Evolutionary conservation across 1,140 invertebrate species (phyloP), one percentile per base, ranked within the genome.

Genomic region (Drosophila eugracilis): DNA sequence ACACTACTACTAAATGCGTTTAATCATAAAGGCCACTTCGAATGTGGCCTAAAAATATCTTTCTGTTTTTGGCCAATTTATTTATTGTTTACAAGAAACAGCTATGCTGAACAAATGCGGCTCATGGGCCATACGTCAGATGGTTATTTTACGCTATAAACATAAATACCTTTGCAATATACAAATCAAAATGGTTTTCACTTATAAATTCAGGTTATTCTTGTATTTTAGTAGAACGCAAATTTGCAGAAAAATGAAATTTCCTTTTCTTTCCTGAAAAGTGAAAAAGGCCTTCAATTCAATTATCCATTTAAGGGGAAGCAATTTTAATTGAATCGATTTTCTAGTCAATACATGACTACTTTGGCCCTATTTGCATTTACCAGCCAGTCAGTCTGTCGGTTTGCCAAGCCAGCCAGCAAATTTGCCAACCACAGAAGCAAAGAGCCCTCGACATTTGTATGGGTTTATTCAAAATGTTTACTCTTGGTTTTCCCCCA

Each of bases 311-410:
- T 44, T 66, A 52, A 34, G 28, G 14, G 14, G 15, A 44, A 34
- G 41, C 30, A 52, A 63, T 54, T 78, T 78, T 32, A 83, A 78
- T 78, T 63, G 44, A 53, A 81, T 81, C 53, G 74, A 81, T 81
- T 81, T 78, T 81, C 36, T 41, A 53, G 52, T 62, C 78, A 60
- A 30, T 28, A 42, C 47, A 24, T 24, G 12, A 0, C 5, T 17
- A 66, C 28, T 42, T 34, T 53, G 48, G 45, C 37, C 62, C 47
- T 48, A 39, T 49, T 49, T 65, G 30, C 22, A 41, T 49, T 34
- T 32, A 41, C 26, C 26, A 17, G 24, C 10, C 34, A 55, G 36
- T 22, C 30, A 21, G 41, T 14, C 30, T n/a, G 26, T 36, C 24
- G 28, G 28, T 44, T 42, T 54, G 66, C 26, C 32, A 34, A 21